These are phyloP conservation scores for Achlya flavicornis DNA, from an alignment of 2,888 invertebrate species.

Conservation along the genomic window DNA sequence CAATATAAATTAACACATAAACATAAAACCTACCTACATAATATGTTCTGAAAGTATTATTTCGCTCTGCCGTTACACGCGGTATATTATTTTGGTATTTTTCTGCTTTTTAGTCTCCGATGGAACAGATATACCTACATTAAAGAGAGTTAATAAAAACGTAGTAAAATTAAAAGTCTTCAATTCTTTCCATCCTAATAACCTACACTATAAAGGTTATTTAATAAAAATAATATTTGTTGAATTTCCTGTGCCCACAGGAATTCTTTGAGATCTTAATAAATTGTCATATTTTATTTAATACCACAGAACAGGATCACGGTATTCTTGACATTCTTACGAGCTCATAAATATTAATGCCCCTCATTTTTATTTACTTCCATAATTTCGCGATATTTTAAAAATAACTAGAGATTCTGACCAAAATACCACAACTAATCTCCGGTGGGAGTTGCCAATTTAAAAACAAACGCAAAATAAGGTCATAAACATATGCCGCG, in stretches of 20 bases:
- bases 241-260: too few relatives aligned
- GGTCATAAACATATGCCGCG: neutral
- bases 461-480: neutral
- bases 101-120: too few relatives aligned
- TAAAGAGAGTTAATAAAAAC: too few relatives aligned
- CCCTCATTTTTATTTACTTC: neutral
- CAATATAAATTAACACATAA: too few relatives aligned
- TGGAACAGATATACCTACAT: too few relatives aligned
- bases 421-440: neutral
- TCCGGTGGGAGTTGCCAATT: slow-evolving; percentile 1
- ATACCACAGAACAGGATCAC: neutral
- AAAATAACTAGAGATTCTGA: neutral
- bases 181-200: neutral
- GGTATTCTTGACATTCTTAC: neutral
- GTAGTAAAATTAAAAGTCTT: neutral
- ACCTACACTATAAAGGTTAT: neutral
- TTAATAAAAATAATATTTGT: too few relatives aligned
- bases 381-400: neutral
- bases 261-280: neutral
- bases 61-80: too few relatives aligned
- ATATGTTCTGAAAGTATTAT: too few relatives aligned
- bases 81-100: too few relatives aligned
- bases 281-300: neutral
- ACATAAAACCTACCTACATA: too few relatives aligned
- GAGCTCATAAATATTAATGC: neutral